A percentile compares a stretch with the other conserved stretches of the same genome.
Evolutionary conservation across 2,797 vertebrate species (phyloP).

Genomic region (Myotis planiceps): DNA sequence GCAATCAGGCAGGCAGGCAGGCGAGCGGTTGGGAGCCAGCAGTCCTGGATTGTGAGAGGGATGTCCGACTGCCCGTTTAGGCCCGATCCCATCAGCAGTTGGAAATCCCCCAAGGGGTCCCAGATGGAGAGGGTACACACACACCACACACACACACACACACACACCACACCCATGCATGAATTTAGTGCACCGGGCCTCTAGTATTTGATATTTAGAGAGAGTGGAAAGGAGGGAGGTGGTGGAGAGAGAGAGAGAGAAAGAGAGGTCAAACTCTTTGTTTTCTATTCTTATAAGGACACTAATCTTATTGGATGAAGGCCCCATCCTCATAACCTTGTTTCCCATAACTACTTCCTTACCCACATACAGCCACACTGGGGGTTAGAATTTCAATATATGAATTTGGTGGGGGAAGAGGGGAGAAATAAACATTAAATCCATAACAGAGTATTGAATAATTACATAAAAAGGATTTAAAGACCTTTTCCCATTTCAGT

Average conservation of each 20-base stretch:
- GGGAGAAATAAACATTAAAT: not conserved
- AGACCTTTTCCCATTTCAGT: not conserved
- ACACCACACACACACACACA: no score
- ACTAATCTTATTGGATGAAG: not conserved
- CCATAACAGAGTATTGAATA: not conserved
- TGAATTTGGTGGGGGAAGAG: not conserved
- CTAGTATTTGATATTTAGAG: not conserved
- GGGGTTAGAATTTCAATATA: not conserved
- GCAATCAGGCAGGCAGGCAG: no score
- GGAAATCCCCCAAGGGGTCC: fast-evolving
- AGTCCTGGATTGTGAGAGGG: no score
- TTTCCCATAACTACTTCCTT: not conserved
- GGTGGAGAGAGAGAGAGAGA: not conserved
- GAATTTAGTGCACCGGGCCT: no score
- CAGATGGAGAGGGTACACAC: no score
- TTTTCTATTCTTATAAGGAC: not conserved
- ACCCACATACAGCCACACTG: not conserved
- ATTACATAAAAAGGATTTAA: not conserved
- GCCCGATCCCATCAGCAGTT: no score
- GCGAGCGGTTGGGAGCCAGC: no score
- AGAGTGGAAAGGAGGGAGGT: not conserved
- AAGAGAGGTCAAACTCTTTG: not conserved
- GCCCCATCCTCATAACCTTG: not conserved
- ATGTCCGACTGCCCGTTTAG: no score
- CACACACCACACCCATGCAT: no score